These are phyloP conservation scores for Raja brachyura DNA, from an alignment of 2,113 vertebrate genomes.

Conservation along the genomic window DNA sequence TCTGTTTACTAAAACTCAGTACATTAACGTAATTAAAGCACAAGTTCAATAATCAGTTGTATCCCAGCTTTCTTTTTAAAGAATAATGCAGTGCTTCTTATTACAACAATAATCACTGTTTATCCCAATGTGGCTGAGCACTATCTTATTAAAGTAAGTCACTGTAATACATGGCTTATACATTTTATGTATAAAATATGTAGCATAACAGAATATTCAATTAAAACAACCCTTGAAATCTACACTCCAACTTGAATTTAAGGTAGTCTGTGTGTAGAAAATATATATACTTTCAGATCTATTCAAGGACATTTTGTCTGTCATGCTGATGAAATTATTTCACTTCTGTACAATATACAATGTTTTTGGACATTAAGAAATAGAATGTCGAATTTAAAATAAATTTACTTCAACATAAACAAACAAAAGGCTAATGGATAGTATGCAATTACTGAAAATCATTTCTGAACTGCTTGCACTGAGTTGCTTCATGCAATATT, in stretches of 20 bases:
- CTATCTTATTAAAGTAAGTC: slow-evolving; percentile 18
- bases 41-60: slow-evolving; percentile 17
- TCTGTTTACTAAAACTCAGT: slow-evolving; percentile 11
- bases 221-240: not conserved
- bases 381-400: slow-evolving; percentile 16
- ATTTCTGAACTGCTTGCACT: not conserved
- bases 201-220: not conserved
- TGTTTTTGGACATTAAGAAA: not conserved
- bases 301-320: slow-evolving; percentile 7
- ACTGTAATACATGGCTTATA: not conserved
- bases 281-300: not conserved
- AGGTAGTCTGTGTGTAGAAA: not conserved
- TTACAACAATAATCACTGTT: slow-evolving; percentile 15
- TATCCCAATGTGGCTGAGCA: not conserved
- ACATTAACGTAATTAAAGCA: slow-evolving; percentile 12
- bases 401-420: not conserved
- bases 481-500: not conserved
- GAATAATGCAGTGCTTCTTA: not conserved
- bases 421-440: not conserved
- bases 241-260: not conserved
- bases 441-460: not conserved
- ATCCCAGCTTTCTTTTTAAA: not conserved
- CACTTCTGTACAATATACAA: not conserved
- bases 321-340: slow-evolving; percentile 16
- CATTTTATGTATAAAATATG: not conserved